Percentiles rank a stretch among this genome's conserved stretches.
Conservation (phyloP, 2,888 invertebrate genomes). For the Synergus japonicus region DNA sequence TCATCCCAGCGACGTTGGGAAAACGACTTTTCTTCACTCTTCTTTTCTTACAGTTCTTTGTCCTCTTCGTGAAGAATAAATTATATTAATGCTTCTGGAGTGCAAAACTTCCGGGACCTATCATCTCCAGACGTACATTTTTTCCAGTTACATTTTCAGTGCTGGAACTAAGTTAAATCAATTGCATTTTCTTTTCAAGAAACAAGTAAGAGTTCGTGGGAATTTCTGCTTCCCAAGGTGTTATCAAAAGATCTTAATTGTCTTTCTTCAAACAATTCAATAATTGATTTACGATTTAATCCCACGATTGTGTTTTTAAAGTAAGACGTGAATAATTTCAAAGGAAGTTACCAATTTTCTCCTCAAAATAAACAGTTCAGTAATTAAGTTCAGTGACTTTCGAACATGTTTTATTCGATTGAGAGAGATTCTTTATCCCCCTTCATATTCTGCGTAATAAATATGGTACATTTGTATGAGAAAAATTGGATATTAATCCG, state of each 20-base stretch:
- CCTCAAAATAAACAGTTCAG: background rate
- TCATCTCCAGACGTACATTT: background rate
- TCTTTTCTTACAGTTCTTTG: background rate
- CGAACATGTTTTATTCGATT: conserved; percentile 14
- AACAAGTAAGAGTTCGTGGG: background rate
- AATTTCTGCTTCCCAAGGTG: conserved; percentile 10
- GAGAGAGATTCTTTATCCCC: conserved; percentile 5
- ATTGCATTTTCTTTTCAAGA: conserved; percentile 1
- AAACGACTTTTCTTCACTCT: conserved; percentile 3
- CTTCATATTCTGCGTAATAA: background rate
- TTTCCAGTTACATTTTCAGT: background rate
- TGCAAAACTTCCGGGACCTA: background rate
- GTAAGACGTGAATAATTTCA: conserved; percentile 20
- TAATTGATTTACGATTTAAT: conserved; percentile 32
- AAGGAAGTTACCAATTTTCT: conserved; percentile 5
- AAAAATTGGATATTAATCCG: too few species aligned
- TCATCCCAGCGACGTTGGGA: background rate
- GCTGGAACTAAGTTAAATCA: background rate
- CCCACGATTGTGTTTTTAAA: conserved; percentile 4
- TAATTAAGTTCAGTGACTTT: conserved; percentile 20
- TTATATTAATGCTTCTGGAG: conserved; percentile 10
- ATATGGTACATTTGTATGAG: background rate
- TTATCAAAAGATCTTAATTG: conserved; percentile 9
- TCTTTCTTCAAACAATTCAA: conserved; percentile 17
- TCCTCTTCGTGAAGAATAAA: background rate